Conservation (phyloP, 2,888 invertebrate species). For the Mythimna pallens region DNA sequence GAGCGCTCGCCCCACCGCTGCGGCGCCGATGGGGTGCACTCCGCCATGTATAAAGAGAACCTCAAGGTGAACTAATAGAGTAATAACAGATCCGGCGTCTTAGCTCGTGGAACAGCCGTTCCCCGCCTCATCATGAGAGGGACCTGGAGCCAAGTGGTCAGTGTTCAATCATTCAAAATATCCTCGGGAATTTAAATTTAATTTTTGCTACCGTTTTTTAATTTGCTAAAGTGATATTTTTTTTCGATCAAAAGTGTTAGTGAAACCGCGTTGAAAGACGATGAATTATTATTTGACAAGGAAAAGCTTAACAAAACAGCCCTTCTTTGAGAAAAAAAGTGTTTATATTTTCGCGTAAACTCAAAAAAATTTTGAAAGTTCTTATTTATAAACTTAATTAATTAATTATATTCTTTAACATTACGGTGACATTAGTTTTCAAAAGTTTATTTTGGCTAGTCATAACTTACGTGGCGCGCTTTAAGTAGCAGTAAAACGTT, state of each 20-base stretch:
- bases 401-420: background rate
- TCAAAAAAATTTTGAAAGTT: background rate
- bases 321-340: constrained; percentile 3
- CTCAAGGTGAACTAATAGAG: constrained; percentile 81
- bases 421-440: constrained; percentile 5
- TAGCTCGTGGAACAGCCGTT: constrained; percentile 81
- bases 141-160: constrained; percentile 92
- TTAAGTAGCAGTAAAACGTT: constrained; percentile 19
- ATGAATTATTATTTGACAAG: background rate
- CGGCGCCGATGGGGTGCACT: constrained; percentile 77
- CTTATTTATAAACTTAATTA: background rate
- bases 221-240: constrained; percentile 33
- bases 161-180: constrained; percentile 75
- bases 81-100: constrained; percentile 84
- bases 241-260: constrained; percentile 33
- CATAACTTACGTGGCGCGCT: constrained; percentile 7
- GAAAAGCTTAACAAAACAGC: background rate
- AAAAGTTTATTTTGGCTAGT: constrained; percentile 18
- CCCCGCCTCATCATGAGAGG: constrained; percentile 90
- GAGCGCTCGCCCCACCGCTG: constrained; percentile 77
- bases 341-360: background rate
- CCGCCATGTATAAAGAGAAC: constrained; percentile 80
- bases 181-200: constrained; percentile 29
- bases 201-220: background rate
- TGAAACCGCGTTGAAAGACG: constrained; percentile 20